Base-by-base conservation (phyloP, 2,888 invertebrate species). In the Ecliptopera silaceata region DNA sequence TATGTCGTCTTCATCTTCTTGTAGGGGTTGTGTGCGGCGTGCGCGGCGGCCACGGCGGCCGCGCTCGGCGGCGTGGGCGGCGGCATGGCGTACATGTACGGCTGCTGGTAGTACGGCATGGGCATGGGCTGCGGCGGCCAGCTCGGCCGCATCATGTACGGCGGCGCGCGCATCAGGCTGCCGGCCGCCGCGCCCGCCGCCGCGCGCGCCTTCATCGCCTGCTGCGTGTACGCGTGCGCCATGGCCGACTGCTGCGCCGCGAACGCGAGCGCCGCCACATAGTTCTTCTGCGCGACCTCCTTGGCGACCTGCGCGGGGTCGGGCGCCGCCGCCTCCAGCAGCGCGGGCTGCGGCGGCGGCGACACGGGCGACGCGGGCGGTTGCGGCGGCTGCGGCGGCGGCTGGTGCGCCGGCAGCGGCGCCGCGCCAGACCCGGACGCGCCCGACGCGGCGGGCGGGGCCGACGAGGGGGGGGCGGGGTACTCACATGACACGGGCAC, bases 401-500 rank as follows among this genome's bases (percentile, higher is more conserved):
- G 69, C 48, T 87, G 86, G 79, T 77, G 87, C 61, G 68, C 60
- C 75, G 93, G 88, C 77, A 74, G 48, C 39, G 48, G 48, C 29
- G 48, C 48, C 18, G 48, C 13, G 41, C 70, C 77, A 62, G 59
- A 66, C 65, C 68, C 68, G 55, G 68, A 62, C 57, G 80, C 73
- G 68, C 20, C 67, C 77, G 83, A 63, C 79, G 84, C 88, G 78
- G 87, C 82, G 83, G 93, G 93, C 88, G 94, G 93, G 91, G 92
- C 91, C 79, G 92, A 90, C 84, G 93, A 91, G 79, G 93, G 93
- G 90, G 94, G 93, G 92, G 93, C 93, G 93, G 94, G 94, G 95
- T 96, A 97, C 97, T 98, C 97, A 98, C 97, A 98, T 96, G 98
- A 97, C 93, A 97, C 97, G 95, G 97, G 97, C 95, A 97, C 97